Conservation (phyloP, 2,888 invertebrate genomes). For the Calliopum simillimum region DNA sequence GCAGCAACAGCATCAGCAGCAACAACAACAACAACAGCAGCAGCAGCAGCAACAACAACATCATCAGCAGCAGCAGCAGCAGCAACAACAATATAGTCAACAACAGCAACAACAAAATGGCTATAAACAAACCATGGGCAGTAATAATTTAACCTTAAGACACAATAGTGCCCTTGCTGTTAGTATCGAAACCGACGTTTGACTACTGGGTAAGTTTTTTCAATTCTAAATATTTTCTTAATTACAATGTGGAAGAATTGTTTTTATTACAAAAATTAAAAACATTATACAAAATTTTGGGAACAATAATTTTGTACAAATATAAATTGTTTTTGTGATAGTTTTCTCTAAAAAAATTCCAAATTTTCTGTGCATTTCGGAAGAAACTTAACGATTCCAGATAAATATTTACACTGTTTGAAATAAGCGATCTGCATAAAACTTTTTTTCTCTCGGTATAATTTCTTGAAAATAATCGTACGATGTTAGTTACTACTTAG, state of each 20-base stretch:
- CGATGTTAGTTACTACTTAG: no score
- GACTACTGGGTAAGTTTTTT: slow-evolving; percentile 89
- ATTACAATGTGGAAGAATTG: neutral
- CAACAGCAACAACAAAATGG: slow-evolving; percentile 58
- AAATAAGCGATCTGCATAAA: no score
- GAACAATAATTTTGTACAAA: no score
- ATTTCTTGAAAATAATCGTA: no score
- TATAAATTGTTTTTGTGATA: no score
- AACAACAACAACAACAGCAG: slow-evolving; percentile 49
- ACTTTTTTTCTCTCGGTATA: no score
- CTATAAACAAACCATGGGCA: slow-evolving; percentile 60
- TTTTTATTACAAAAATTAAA: slow-evolving; percentile 2
- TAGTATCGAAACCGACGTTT: slow-evolving; percentile 95
- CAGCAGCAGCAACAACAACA: slow-evolving; percentile 47
- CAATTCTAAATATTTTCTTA: slow-evolving; percentile 13
- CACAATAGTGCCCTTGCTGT: slow-evolving; percentile 87
- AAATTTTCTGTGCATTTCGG: no score
- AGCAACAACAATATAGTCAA: slow-evolving; percentile 52
- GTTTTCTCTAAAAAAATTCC: no score
- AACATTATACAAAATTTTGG: neutral
- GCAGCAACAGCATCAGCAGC: slow-evolving; percentile 53
- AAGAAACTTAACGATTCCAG: no score
- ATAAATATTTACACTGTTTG: no score
- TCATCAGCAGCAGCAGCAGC: slow-evolving; percentile 48
- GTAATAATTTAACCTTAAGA: slow-evolving; percentile 78